Conservation (phyloP, 2,113 vertebrate species). For the Corydoras maculifer region DNA sequence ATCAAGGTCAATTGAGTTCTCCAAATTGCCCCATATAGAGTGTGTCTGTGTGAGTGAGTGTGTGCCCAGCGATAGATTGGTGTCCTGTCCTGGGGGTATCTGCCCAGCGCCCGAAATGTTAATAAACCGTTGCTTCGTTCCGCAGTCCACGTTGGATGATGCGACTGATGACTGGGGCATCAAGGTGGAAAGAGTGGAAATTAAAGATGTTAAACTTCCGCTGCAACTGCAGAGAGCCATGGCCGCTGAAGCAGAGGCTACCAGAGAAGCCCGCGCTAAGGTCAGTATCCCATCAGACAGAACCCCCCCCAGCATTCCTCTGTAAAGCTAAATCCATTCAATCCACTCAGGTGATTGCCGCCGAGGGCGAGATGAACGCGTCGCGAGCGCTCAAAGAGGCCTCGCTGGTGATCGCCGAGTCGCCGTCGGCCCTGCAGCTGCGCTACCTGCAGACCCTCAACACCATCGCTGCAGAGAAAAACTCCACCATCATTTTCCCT, state of each 20-base stretch:
- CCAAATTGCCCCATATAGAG: no score
- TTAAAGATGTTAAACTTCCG: constrained; percentile 92
- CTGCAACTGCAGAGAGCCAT: constrained; percentile 93
- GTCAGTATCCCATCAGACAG: constrained; percentile 49
- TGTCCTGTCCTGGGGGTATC: no score
- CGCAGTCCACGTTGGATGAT: constrained; percentile 75
- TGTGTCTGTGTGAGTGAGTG: no score
- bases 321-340: background rate
- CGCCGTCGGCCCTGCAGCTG: constrained; percentile 84
- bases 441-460: constrained; percentile 88
- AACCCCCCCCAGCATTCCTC: background rate
- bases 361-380: constrained; percentile 86
- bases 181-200: constrained; percentile 96
- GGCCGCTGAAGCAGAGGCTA: constrained; percentile 92
- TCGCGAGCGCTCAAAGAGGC: constrained; percentile 86
- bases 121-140: background rate
- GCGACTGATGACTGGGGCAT: constrained; percentile 94
- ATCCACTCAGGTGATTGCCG: constrained; percentile 78
- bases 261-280: constrained; percentile 89
- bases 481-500: constrained; percentile 89
- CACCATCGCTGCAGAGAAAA: constrained; percentile 85
- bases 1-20: no score
- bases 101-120: no score
- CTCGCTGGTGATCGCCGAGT: constrained; percentile 82
- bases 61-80: no score